Percentiles rank a stretch among this genome's conserved stretches.
phyloP scores from a whole-genome alignment of 2,797 vertebrate species.

The Poeciliopsis paucimaculata region DNA sequence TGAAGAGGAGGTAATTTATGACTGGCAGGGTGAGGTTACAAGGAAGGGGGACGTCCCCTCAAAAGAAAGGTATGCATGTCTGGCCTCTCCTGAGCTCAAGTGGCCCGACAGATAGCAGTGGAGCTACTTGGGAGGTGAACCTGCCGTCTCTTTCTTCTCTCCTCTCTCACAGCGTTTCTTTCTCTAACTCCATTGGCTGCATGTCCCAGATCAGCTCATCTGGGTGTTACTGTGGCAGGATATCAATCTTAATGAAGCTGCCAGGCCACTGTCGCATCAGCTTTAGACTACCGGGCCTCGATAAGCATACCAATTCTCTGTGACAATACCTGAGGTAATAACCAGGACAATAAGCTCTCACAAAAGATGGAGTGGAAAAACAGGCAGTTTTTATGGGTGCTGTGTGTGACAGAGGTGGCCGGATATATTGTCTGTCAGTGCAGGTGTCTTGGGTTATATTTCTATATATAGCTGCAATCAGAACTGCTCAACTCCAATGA shows the following conservation, averaged over 20 bases:
- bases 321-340: slow-evolving; percentile 76
- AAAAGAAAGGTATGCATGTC: slow-evolving; percentile 71
- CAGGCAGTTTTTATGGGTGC: slow-evolving; percentile 72
- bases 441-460: slow-evolving; percentile 32
- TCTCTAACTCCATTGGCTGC: slow-evolving; percentile 44
- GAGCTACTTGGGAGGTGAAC: slow-evolving; percentile 73
- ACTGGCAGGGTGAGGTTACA: slow-evolving; percentile 76
- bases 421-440: slow-evolving; percentile 42
- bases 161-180: slow-evolving; percentile 36
- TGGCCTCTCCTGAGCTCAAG: slow-evolving; percentile 71
- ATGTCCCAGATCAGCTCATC: slow-evolving; percentile 69
- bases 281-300: slow-evolving; percentile 73
- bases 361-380: slow-evolving; percentile 74
- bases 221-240: slow-evolving; percentile 56
- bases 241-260: slow-evolving; percentile 79
- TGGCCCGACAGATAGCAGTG: slow-evolving; percentile 69
- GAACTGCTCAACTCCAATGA: neutral
- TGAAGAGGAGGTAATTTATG: slow-evolving; percentile 81
- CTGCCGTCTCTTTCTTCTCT: slow-evolving; percentile 43
- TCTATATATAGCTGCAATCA: slow-evolving; percentile 10
- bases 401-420: slow-evolving; percentile 36
- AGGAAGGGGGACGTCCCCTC: slow-evolving; percentile 59
- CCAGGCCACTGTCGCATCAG: slow-evolving; percentile 71
- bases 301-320: slow-evolving; percentile 77
- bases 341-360: slow-evolving; percentile 75